Percentiles rank a stretch among this genome's conserved stretches.
Evolutionary conservation across 2,113 vertebrate species (phyloP).

Genomic region (Laticauda colubrina): DNA sequence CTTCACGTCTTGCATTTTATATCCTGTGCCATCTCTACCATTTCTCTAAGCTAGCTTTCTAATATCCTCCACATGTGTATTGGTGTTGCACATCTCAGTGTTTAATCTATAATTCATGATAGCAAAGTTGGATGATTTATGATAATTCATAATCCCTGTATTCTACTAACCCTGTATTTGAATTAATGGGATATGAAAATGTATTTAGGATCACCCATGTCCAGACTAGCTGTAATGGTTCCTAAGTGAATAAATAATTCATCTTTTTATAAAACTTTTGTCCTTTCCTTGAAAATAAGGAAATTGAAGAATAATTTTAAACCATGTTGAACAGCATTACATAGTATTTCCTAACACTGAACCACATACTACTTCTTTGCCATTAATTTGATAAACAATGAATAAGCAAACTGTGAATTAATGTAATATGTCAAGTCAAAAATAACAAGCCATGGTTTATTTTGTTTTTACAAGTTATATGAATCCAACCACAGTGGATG

Average conservation of each 20-base stretch:
- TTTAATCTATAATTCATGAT: neutral
- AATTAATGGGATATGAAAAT: neutral
- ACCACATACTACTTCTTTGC: neutral
- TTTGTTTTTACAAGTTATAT: neutral
- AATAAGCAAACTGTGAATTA: neutral
- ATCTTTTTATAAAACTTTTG: neutral
- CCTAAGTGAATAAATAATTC: neutral
- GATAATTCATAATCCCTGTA: neutral
- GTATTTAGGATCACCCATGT: neutral
- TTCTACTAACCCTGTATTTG: neutral
- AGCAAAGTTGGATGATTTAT: neutral
- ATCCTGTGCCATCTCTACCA: neutral
- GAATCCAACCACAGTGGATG: neutral
- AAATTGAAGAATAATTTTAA: neutral
- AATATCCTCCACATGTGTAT: neutral
- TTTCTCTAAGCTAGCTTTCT: neutral
- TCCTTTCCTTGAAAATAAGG: neutral
- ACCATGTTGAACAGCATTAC: neutral
- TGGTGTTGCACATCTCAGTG: neutral
- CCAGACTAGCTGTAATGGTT: neutral
- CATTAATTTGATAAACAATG: neutral
- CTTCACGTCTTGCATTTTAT: neutral
- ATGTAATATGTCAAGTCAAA: neutral
- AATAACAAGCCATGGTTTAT: neutral
- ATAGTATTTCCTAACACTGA: neutral